A percentile compares a stretch with the other conserved stretches of the same genome.
Evolutionary conservation across 2,888 invertebrate genomes (phyloP).

Genomic region (Nephrocerus scutellatus): DNA sequence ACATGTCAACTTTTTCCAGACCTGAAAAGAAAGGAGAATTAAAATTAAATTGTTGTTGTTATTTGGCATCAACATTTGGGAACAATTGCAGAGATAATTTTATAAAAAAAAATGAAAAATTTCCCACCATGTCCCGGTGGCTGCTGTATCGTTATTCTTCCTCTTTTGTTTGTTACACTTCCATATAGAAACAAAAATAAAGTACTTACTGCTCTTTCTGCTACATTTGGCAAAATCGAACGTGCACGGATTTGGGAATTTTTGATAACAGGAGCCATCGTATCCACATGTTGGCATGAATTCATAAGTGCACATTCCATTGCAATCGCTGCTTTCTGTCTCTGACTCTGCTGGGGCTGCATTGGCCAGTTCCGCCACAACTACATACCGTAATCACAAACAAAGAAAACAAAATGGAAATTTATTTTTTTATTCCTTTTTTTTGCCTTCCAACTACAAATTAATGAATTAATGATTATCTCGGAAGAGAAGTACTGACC

Average conservation of each 20-base stretch:
- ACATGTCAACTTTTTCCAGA: conserved; percentile 11
- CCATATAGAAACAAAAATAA: too few relatives aligned
- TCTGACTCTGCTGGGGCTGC: conserved; percentile 9
- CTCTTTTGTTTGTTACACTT: too few relatives aligned
- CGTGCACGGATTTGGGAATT: conserved; percentile 10
- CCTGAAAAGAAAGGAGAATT: conserved; percentile 3
- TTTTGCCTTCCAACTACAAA: neutral
- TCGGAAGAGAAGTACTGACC: neutral
- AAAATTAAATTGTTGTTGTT: too few relatives aligned
- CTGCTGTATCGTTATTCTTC: too few relatives aligned
- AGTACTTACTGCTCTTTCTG: conserved; percentile 4
- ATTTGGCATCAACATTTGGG: too few relatives aligned
- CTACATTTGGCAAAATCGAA: neutral
- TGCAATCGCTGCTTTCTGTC: conserved; percentile 7
- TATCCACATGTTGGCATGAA: conserved; percentile 15
- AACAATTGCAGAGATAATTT: too few relatives aligned
- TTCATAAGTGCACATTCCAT: conserved; percentile 12
- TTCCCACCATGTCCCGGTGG: too few relatives aligned
- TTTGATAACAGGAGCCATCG: conserved; percentile 11
- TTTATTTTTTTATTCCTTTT: neutral
- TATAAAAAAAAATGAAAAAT: too few relatives aligned
- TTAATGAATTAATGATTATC: too few relatives aligned
- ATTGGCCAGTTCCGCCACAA: conserved; percentile 9
- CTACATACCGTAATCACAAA: too few relatives aligned
- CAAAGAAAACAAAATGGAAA: neutral